A percentile compares a stretch with the other conserved stretches of the same genome.
Evolutionary conservation across 2,888 invertebrate species (phyloP).

Genomic region (Endotricha flammealis): DNA sequence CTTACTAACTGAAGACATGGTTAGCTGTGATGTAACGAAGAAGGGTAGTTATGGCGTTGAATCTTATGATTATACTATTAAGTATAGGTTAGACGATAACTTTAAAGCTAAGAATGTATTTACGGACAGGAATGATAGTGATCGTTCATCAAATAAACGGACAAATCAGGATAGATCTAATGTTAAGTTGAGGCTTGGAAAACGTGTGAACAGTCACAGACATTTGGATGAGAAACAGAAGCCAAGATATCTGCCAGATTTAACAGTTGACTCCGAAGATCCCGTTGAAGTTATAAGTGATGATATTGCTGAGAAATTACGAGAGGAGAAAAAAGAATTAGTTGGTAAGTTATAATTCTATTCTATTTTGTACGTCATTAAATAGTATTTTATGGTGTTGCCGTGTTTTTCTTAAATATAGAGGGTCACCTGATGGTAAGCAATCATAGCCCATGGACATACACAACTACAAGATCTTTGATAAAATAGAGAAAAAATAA

Average conservation of each 20-base stretch:
- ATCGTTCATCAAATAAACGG: conserved; percentile 73
- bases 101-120: conserved; percentile 60
- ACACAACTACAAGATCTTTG: too few species aligned
- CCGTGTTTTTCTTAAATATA: too few species aligned
- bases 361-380: too few species aligned
- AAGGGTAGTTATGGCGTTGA: conserved; percentile 83
- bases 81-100: conserved; percentile 79
- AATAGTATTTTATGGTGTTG: too few species aligned
- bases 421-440: too few species aligned
- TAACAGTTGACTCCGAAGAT: conserved; percentile 70
- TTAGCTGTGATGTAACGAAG: conserved; percentile 86
- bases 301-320: conserved; percentile 85
- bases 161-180: conserved; percentile 78
- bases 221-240: conserved; percentile 71
- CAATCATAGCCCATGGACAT: too few species aligned
- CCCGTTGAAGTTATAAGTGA: conserved; percentile 79
- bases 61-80: conserved; percentile 85
- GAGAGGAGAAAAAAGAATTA: conserved; percentile 85
- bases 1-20: conserved; percentile 86
- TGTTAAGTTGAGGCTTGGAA: conserved; percentile 75
- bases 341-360: conserved; percentile 75
- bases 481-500: too few species aligned
- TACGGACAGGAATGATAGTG: conserved; percentile 34
- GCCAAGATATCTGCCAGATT: conserved; percentile 77
- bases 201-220: conserved; percentile 61